A percentile compares a stretch with the other conserved stretches of the same genome.
These are phyloP conservation scores for Trichosurus vulpecula DNA, from an alignment of 2,797 vertebrate genomes.

Conservation along the genomic window DNA sequence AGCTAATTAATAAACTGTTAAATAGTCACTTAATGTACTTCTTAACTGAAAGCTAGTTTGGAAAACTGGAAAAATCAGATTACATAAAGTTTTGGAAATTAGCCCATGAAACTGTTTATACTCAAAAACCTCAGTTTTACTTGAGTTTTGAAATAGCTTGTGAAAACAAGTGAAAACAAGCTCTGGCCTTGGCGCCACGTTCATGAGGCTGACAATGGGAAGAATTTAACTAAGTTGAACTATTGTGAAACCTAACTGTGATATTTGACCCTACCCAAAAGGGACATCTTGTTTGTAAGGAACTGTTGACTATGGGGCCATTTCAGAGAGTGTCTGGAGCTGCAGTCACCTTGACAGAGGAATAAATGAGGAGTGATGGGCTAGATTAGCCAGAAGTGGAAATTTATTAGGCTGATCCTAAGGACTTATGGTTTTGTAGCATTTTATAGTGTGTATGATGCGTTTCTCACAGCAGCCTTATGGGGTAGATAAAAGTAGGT, in stretches of 20 bases:
- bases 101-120: background rate
- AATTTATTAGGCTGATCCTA: background rate
- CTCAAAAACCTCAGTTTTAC: background rate
- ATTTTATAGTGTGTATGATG: background rate
- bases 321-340: background rate
- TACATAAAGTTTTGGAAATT: background rate
- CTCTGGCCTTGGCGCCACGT: background rate
- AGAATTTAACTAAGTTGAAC: background rate
- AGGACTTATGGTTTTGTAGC: background rate
- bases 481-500: background rate
- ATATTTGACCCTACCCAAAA: background rate
- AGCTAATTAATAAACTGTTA: too few relatives aligned
- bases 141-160: background rate
- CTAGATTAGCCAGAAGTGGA: background rate
- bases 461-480: background rate
- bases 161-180: background rate
- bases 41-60: background rate
- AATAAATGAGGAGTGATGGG: background rate
- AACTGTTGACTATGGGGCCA: background rate
- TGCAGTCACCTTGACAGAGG: background rate
- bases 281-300: background rate
- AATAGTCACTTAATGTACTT: background rate
- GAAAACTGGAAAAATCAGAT: background rate
- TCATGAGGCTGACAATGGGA: background rate
- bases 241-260: background rate